Evolutionary conservation across 2,888 invertebrate species (phyloP).

Genomic region (Diarsia mendica): DNA sequence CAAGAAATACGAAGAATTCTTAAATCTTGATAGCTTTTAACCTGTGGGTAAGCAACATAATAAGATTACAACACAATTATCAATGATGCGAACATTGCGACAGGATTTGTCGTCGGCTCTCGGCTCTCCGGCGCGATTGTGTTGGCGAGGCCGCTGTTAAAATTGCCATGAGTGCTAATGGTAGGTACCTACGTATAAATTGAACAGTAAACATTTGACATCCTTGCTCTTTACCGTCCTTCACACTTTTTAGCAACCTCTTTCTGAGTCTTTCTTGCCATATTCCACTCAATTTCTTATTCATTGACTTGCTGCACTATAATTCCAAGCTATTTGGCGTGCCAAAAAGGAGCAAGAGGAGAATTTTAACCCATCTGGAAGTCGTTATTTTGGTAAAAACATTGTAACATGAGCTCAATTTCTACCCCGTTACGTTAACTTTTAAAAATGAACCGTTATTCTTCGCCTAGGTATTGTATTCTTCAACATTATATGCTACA

Average conservation of each 20-base stretch:
- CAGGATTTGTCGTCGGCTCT: constrained; percentile 66
- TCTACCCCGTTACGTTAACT: not conserved
- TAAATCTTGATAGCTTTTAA: constrained; percentile 80
- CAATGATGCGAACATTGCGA: constrained; percentile 83
- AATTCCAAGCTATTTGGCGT: constrained; percentile 16
- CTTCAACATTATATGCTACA: constrained; percentile 6
- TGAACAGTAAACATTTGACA: constrained; percentile 30
- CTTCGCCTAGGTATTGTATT: constrained; percentile 26
- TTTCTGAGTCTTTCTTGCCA: constrained; percentile 1
- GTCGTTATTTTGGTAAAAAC: constrained; percentile 25
- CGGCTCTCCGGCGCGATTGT: constrained; percentile 59
- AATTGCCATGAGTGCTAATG: constrained; percentile 47
- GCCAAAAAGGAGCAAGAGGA: constrained; percentile 24
- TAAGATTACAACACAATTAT: constrained; percentile 85
- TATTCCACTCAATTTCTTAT: constrained; percentile 42
- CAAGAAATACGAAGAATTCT: constrained; percentile 71
- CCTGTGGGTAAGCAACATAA: constrained; percentile 84
- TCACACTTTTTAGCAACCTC: constrained; percentile 10
- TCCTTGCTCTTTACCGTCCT: constrained; percentile 14
- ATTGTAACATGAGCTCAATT: constrained; percentile 18
- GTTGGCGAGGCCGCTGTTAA: constrained; percentile 56
- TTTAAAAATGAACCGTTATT: constrained; percentile 17
- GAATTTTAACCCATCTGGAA: constrained; percentile 24
- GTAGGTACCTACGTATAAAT: constrained; percentile 41
- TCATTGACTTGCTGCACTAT: constrained; percentile 30